Evolutionary conservation across 1,140 invertebrate genomes (phyloP), one percentile per base, ranked within the genome.

Genomic region (Ooceraea biroi): DNA sequence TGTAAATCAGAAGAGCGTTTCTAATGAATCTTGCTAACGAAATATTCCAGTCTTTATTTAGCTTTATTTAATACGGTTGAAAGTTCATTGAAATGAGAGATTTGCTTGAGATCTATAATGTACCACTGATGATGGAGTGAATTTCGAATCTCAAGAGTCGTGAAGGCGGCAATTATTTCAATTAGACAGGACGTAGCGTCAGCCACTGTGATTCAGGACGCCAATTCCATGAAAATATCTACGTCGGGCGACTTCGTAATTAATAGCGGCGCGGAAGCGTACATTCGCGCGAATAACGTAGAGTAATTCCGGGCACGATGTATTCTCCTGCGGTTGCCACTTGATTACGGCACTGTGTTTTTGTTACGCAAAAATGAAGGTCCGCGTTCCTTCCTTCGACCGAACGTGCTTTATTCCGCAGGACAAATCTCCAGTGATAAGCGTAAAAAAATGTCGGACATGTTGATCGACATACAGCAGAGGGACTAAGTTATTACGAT

Each of bases 221-320:
- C 73, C 73, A 77, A 77, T 77, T 77, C 44, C 30, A 12, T 41
- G 72, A 63, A 83, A 83, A 77, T 77, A 77, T 83, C 50, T 50
- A 61, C 72, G 60, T 76, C 60, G 82, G n/a, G 30, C 44, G 55
- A 65, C 74, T 78, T 71, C 27, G 65, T 80, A 84, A 84, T 82
- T 84, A 84, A 66, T 61, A 61, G 44, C 7, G 61, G 41, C 71
- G 74, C 46, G 55, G 19, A 55, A 36, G 7, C 36, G 19, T 61
- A 50, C 44, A 78, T 68, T 50, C 52, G n/a, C 46, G n/a, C 74
- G 74, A 84, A 27, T 69, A 78, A 78, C 63, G 41, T 66, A 55
- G 12, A 78, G 19, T 78, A 84, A 84, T 78, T 69, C 61, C 44
- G 41, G 41, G 2, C 46, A 61, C 72, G 17, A 58, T 50, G 36